Conservation (phyloP, 2,888 invertebrate species). For the Melitaea athalia region DNA sequence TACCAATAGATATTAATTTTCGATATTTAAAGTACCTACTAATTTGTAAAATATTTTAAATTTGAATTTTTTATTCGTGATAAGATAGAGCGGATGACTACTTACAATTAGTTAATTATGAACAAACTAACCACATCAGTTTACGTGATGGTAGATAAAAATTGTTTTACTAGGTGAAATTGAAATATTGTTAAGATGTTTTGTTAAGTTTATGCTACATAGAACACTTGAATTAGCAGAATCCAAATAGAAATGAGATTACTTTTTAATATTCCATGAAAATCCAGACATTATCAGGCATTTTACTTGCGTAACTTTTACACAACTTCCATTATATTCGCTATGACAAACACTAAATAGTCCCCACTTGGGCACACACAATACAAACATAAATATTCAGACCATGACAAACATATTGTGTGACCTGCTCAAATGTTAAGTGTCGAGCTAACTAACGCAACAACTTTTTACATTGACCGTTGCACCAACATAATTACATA, state of each 20-base stretch:
- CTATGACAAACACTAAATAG: no score
- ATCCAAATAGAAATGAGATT: not conserved
- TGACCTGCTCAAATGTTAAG: no score
- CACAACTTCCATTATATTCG: no score
- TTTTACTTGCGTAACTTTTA: no score
- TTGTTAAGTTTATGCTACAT: not conserved
- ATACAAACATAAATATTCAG: no score
- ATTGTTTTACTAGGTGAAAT: constrained; percentile 7
- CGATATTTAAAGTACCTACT: not conserved
- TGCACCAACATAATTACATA: no score
- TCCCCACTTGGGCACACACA: no score
- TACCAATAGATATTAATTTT: no score
- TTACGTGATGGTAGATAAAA: constrained; percentile 34
- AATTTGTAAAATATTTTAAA: not conserved
- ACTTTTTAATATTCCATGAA: not conserved
- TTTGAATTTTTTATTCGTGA: not conserved
- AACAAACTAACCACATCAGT: constrained; percentile 40
- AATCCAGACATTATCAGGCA: no score
- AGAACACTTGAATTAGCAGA: not conserved
- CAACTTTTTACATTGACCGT: no score
- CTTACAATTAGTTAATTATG: constrained; percentile 10
- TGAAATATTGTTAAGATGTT: constrained; percentile 1
- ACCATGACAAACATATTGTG: no score
- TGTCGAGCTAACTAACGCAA: no score
- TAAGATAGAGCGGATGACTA: not conserved